Percentiles rank a stretch among this genome's conserved stretches.
phyloP scores from a whole-genome alignment of 2,113 vertebrate genomes.

The Numenius arquata region DNA sequence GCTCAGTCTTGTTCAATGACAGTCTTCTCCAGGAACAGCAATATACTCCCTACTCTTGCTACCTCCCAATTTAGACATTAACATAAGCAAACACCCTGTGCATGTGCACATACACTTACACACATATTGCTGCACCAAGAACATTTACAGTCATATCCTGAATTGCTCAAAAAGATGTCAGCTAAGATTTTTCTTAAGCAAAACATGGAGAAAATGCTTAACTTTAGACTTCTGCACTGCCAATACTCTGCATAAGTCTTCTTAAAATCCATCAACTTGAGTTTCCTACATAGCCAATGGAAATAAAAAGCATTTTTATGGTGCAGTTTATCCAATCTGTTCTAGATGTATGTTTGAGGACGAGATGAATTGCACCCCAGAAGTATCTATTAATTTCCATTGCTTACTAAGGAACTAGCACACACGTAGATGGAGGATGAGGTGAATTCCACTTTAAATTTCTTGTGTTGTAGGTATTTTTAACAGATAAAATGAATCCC shows the following conservation, averaged over 20 bases:
- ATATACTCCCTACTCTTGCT: neutral
- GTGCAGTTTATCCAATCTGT: neutral
- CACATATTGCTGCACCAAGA: neutral
- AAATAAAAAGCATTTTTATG: neutral
- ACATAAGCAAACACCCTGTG: neutral
- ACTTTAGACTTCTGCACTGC: neutral
- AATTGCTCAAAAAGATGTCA: neutral
- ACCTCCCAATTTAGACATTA: neutral
- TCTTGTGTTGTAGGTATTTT: neutral
- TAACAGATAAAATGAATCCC: neutral
- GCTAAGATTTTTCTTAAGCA: neutral
- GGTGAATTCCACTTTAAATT: neutral
- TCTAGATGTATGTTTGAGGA: neutral
- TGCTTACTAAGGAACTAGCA: neutral
- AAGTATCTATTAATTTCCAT: neutral
- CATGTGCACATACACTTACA: neutral
- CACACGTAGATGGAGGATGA: neutral
- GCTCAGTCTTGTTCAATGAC: neutral
- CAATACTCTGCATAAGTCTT: neutral
- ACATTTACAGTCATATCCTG: neutral
- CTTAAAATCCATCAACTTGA: neutral
- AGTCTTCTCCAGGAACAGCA: neutral
- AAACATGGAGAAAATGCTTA: constrained; percentile 1
- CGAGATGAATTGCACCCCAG: neutral
- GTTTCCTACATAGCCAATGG: neutral